Conservation (phyloP, 1,140 invertebrate species). For the Leptinotarsa texana region DNA sequence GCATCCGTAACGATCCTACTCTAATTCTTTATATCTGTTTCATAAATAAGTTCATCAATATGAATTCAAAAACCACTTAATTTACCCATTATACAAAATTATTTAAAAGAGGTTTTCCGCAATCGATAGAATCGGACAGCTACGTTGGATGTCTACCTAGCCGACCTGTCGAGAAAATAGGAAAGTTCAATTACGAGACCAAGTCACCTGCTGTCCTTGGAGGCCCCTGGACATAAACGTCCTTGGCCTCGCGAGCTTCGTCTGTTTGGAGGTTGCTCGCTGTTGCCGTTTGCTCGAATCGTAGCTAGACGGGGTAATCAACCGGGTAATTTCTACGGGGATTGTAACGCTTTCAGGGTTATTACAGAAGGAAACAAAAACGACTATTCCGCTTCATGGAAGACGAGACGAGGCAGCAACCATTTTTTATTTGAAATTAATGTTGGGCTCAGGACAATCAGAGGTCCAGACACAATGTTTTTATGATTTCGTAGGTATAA, state of each 20-base stretch:
- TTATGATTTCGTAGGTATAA: too few relatives aligned
- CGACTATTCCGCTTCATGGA: too few relatives aligned
- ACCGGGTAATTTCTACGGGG: neutral
- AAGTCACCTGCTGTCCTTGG: conserved; percentile 44
- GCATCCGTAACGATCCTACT: too few relatives aligned
- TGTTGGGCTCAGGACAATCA: too few relatives aligned
- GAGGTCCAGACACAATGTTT: too few relatives aligned
- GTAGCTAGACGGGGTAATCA: neutral
- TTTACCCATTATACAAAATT: too few relatives aligned
- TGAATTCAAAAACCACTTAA: too few relatives aligned
- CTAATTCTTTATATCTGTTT: too few relatives aligned
- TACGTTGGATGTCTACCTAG: neutral
- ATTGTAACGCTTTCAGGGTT: neutral
- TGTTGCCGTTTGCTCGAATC: conserved; percentile 10
- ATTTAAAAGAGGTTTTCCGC: too few relatives aligned
- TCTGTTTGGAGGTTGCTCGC: neutral
- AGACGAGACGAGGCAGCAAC: too few relatives aligned
- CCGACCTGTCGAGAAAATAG: neutral
- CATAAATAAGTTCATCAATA: too few relatives aligned
- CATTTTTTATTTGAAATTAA: too few relatives aligned
- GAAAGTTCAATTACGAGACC: conserved; percentile 7
- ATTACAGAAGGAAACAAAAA: neutral
- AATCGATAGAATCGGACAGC: neutral
- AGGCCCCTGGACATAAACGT: conserved; percentile 43
- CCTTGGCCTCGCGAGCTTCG: conserved; percentile 40